A percentile compares a stretch with the other conserved stretches of the same genome.
Evolutionary conservation across 1,140 invertebrate genomes (phyloP).

Genomic region (Bombus polaris): DNA sequence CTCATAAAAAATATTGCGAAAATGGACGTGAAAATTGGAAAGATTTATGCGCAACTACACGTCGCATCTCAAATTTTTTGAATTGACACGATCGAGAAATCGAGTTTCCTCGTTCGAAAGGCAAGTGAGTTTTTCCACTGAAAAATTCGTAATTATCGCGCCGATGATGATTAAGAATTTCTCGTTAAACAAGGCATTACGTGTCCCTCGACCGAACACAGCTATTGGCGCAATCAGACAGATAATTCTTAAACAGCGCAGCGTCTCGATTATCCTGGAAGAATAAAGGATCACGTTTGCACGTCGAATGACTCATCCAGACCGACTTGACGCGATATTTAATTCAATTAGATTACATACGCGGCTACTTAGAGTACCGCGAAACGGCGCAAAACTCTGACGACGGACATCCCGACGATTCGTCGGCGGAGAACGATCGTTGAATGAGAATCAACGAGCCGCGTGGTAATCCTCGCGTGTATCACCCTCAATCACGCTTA

Average conservation of each 20-base stretch:
- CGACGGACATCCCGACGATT: neutral
- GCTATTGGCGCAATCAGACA: too few relatives aligned
- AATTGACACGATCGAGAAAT: too few relatives aligned
- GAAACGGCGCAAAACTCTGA: neutral
- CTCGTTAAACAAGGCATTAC: too few relatives aligned
- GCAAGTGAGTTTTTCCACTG: neutral
- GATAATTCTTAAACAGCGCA: neutral
- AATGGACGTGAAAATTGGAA: too few relatives aligned
- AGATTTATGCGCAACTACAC: too few relatives aligned
- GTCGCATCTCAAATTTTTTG: neutral
- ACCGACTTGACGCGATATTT: conserved; percentile 8
- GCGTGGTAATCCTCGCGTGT: conserved; percentile 16
- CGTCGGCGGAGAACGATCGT: conserved; percentile 2
- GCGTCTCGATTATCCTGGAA: neutral
- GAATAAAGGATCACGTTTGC: neutral
- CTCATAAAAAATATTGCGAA: too few relatives aligned
- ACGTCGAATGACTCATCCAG: neutral
- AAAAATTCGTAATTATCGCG: neutral
- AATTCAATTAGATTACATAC: conserved; percentile 38
- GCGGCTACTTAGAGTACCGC: neutral
- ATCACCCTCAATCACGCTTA: conserved; percentile 37
- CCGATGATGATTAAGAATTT: neutral
- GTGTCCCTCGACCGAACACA: neutral
- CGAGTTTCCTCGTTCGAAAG: neutral
- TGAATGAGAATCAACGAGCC: conserved; percentile 37